Conservation (phyloP, 2,113 vertebrate species). For the Alouatta palliata region DNA sequence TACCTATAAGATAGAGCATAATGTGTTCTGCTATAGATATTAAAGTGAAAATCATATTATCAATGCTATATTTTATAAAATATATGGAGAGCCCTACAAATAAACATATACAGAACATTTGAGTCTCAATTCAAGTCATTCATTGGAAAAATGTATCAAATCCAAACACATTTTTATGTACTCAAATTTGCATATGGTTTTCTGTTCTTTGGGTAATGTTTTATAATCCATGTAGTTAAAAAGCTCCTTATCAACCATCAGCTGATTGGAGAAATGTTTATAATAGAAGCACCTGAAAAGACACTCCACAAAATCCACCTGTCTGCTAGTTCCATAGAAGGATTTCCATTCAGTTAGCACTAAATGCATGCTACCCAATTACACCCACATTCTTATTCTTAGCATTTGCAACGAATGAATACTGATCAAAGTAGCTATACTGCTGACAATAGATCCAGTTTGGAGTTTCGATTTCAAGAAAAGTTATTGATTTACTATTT, state of each 20-base stretch:
- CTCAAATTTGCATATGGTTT: slow-evolving; percentile 40
- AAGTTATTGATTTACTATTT: background rate
- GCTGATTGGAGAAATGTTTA: background rate
- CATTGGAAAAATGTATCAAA: slow-evolving; percentile 31
- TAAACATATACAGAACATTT: background rate
- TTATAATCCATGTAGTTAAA: background rate
- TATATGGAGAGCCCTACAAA: slow-evolving; percentile 5
- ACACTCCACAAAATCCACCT: background rate
- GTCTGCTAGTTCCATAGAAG: background rate
- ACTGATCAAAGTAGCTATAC: background rate
- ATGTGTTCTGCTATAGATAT: slow-evolving; percentile 3
- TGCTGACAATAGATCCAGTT: background rate
- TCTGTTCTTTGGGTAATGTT: background rate
- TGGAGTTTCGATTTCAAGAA: slow-evolving; percentile 29
- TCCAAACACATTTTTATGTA: slow-evolving; percentile 1
- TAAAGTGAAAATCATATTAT: background rate
- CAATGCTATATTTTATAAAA: slow-evolving; percentile 7
- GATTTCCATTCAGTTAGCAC: background rate
- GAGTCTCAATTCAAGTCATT: slow-evolving; percentile 34
- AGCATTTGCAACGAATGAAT: background rate
- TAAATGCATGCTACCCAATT: background rate
- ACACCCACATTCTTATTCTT: background rate
- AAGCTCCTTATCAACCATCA: background rate
- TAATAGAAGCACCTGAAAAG: slow-evolving; percentile 15
- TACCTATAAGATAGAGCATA: background rate